Percentiles rank a stretch among this genome's conserved stretches.
phyloP scores from a whole-genome alignment of 53 echinoderm and acorn worm species.

The Glandiceps talaboti region DNA sequence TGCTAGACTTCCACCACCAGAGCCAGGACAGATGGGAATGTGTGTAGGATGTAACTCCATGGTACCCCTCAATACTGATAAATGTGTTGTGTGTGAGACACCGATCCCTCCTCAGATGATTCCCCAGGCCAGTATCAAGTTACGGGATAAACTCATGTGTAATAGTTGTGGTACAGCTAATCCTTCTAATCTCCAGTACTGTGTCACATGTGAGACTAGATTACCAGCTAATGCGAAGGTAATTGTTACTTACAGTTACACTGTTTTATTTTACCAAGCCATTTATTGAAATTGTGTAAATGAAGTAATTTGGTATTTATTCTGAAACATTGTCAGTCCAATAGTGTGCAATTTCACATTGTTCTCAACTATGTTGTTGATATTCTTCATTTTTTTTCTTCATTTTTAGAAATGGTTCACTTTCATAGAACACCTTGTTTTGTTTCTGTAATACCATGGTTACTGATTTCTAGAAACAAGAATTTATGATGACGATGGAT shows the following conservation, averaged over 20 bases:
- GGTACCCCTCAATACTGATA: slow-evolving; percentile 74
- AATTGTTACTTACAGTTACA: neutral
- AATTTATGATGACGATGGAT: too few relatives aligned
- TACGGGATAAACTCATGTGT: slow-evolving; percentile 84
- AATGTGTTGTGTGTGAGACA: slow-evolving; percentile 90
- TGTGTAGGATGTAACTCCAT: slow-evolving; percentile 93
- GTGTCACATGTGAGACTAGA: slow-evolving; percentile 87
- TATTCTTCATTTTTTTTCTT: too few relatives aligned
- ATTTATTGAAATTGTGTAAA: too few relatives aligned
- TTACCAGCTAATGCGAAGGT: neutral
- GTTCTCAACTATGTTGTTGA: too few relatives aligned
- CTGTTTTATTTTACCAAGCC: too few relatives aligned
- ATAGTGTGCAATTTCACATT: too few relatives aligned
- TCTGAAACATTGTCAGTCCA: too few relatives aligned
- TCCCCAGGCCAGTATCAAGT: slow-evolving; percentile 80
- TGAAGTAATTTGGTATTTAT: too few relatives aligned
- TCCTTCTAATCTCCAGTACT: slow-evolving; percentile 83
- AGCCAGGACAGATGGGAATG: slow-evolving; percentile 95
- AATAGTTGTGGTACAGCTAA: slow-evolving; percentile 85
- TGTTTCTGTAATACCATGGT: too few relatives aligned
- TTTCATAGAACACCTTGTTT: too few relatives aligned
- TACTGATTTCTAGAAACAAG: too few relatives aligned
- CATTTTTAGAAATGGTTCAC: too few relatives aligned
- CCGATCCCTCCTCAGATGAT: slow-evolving; percentile 88
- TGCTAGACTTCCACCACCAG: slow-evolving; percentile 77